Conservation (phyloP, 2,113 vertebrate genomes). For the western clawed frog (Xenopus tropicalis) region DNA sequence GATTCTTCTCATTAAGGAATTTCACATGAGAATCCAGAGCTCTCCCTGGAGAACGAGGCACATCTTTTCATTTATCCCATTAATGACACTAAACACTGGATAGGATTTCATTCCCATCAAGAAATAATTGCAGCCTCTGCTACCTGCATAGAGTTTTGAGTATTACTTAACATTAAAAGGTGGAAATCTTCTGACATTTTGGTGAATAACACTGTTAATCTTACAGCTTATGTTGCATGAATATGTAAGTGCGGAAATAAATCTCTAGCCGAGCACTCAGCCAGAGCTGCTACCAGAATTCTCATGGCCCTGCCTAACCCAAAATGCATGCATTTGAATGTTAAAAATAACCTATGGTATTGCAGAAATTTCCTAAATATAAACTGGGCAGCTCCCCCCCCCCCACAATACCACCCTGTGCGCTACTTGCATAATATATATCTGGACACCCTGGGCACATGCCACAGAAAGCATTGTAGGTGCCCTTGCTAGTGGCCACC, state of each 20-base stretch:
- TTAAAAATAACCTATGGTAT: no score
- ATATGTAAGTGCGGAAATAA: neutral
- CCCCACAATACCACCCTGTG: no score
- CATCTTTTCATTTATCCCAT: conserved; percentile 39
- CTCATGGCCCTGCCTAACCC: no score
- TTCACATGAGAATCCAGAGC: conserved; percentile 33
- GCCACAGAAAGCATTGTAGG: no score
- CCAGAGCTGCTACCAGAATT: no score
- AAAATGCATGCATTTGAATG: no score
- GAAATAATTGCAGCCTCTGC: conserved; percentile 31
- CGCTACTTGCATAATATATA: no score
- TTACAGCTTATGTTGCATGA: neutral
- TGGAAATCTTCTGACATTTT: neutral
- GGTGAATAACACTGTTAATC: neutral
- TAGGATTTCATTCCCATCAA: conserved; percentile 37
- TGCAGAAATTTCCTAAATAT: no score
- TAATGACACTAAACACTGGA: conserved; percentile 29
- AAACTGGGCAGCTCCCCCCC: no score
- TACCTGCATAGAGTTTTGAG: conserved; percentile 15
- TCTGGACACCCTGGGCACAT: no score
- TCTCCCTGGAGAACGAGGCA: conserved; percentile 29
- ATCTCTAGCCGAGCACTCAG: no score
- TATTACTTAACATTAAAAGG: conserved; percentile 19
- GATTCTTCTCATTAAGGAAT: conserved; percentile 41
- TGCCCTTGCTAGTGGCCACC: no score